Evolutionary conservation across 2,113 vertebrate genomes (phyloP).

Genomic region (Cebus imitator): DNA sequence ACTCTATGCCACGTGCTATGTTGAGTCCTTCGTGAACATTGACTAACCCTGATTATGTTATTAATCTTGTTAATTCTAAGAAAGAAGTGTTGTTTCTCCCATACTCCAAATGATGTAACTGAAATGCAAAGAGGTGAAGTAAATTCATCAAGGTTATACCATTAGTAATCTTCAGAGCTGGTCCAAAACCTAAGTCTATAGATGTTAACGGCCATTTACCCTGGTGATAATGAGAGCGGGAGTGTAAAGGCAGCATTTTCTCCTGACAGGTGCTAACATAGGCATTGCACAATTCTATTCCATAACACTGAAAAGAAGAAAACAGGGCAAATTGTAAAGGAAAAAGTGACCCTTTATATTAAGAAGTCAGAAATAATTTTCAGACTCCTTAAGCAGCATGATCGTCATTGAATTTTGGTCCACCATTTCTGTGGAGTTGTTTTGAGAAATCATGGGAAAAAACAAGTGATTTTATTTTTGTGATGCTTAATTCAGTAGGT

Average conservation of each 20-base stretch:
- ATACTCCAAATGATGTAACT: neutral
- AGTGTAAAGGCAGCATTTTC: fast-evolving
- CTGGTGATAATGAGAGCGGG: neutral
- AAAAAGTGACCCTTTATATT: neutral
- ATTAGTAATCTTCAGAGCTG: neutral
- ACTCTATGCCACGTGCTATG: neutral
- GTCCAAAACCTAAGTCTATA: neutral
- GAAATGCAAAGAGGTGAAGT: neutral
- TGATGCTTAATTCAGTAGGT: constrained; percentile 68
- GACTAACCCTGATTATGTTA: neutral
- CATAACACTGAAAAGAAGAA: neutral
- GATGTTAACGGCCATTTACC: neutral
- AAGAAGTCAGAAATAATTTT: neutral
- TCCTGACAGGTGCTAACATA: neutral
- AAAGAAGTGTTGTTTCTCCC: neutral
- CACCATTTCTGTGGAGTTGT: neutral
- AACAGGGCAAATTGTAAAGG: neutral
- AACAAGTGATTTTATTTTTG: neutral
- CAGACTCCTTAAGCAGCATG: neutral
- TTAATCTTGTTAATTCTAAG: neutral
- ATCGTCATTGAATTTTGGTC: neutral
- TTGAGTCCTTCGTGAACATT: neutral
- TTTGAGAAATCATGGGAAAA: neutral
- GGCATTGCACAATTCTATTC: neutral
- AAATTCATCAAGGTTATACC: neutral